Percentiles rank a stretch among this genome's conserved stretches.
phyloP scores from a whole-genome alignment of 2,113 vertebrate genomes.

The Pterocles burchelli region DNA sequence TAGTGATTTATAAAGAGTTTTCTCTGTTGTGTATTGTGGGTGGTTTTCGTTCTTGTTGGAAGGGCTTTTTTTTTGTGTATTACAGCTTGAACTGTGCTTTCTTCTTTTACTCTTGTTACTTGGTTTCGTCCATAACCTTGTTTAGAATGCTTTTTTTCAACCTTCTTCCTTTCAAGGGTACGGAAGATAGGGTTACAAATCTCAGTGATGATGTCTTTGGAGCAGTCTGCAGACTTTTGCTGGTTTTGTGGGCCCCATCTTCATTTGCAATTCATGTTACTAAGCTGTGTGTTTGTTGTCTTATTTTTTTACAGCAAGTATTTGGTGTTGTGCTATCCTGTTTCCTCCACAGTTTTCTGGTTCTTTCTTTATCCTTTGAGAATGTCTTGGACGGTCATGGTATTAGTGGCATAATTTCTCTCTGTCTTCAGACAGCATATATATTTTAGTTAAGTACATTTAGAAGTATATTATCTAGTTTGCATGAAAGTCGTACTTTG shows the following conservation, averaged over 20 bases:
- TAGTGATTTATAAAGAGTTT: background rate
- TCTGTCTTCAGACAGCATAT: background rate
- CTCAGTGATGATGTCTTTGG: background rate
- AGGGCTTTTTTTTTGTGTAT: background rate
- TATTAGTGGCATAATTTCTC: constrained; percentile 16
- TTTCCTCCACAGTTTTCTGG: background rate
- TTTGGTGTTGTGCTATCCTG: background rate
- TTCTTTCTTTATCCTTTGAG: constrained; percentile 28
- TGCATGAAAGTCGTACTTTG: constrained; percentile 27
- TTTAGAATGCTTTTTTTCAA: background rate
- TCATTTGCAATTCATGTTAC: background rate
- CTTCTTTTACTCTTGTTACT: background rate
- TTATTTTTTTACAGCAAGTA: background rate
- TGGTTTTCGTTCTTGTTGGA: background rate
- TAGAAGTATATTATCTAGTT: constrained; percentile 7
- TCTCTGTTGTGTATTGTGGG: background rate
- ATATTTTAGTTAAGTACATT: background rate
- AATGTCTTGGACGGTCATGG: background rate
- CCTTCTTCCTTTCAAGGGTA: background rate
- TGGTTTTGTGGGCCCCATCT: background rate
- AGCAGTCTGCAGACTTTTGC: background rate
- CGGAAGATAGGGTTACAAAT: background rate
- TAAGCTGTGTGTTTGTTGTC: background rate
- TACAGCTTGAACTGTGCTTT: background rate
- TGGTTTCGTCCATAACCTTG: background rate